Base-by-base conservation (phyloP, 1,140 invertebrate species). In the Lethrus apterus region DNA sequence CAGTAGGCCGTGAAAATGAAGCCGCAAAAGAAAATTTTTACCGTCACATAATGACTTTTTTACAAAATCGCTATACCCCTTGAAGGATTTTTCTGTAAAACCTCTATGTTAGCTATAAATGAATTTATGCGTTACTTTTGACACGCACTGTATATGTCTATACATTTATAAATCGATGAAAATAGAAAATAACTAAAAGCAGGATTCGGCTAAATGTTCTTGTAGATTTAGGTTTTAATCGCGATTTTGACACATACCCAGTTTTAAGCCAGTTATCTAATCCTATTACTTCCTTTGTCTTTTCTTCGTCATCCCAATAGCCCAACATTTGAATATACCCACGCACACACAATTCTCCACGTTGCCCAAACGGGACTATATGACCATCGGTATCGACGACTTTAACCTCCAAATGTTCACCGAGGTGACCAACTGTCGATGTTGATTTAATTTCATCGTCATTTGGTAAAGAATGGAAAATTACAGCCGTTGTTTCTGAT, bases 251-350 rank as follows among this genome's bases (percentile, higher is more conserved):
- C 20, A 23, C n/a, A 73, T 74, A 90, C 87, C 93, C 94, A n/a
- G 91, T 94, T 57, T 79, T 79, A 4, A 95, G 73, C 95, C 95
- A 98, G 11, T 79, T 70, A 26, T 88, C 86, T 3, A 69, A 44
- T 7, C 70, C 74, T 2, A 95, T 71, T 0, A 76, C 77, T 52
- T 88, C 78, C 17, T 69, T 76, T 0, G 93, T 98, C 68, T 84
- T 91, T 23, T 79, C 77, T 3, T 79, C 72, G 57, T 97, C 90
- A 3, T 76, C 71, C 81, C 83, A 94, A 64, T 98, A 98, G n/a
- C 79, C 77, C 29, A 85, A 60, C 87, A 97, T 95, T 2, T 70
- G 80, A 17, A 60, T 63, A 63, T 93, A 95, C 0, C 90, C 89
- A 38, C 91, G 75, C 0, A 87, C 72, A 57, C 81, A 84, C 1